Conservation (phyloP, 1,140 invertebrate genomes). For the Goniozus legneri region DNA sequence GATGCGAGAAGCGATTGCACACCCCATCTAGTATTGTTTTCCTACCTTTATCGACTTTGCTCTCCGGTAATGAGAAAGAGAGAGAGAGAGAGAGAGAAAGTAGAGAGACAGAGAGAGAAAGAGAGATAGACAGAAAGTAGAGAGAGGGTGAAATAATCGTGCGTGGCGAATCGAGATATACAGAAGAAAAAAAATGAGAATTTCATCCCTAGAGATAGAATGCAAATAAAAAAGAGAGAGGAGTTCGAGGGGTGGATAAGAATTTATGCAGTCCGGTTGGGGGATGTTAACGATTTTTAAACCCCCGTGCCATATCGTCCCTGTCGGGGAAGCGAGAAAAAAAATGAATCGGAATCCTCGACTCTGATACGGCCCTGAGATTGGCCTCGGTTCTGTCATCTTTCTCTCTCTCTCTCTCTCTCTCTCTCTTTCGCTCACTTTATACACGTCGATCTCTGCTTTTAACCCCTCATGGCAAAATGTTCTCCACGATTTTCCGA, state of each 20-base stretch:
- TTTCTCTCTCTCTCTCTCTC: constrained; percentile 3
- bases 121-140: constrained; percentile 5
- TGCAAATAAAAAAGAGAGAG: constrained; percentile 2
- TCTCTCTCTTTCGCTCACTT: constrained; percentile 7
- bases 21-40: constrained; percentile 22
- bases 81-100: constrained; percentile 5
- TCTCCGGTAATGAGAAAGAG: background rate
- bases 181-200: constrained; percentile 4
- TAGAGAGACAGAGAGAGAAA: background rate
- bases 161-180: background rate
- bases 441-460: too few relatives aligned
- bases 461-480: constrained; percentile 20
- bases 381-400: constrained; percentile 23
- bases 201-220: too few relatives aligned
- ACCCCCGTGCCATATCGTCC: constrained; percentile 8
- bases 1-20: too few relatives aligned
- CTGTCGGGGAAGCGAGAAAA: too few relatives aligned
- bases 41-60: constrained; percentile 4
- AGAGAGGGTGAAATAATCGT: constrained; percentile 12
- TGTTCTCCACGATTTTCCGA: constrained; percentile 31
- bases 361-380: constrained; percentile 22
- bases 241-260: too few relatives aligned
- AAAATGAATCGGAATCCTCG: too few relatives aligned
- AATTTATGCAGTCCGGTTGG: too few relatives aligned
- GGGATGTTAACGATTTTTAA: too few relatives aligned